Evolutionary conservation across 2,888 invertebrate genomes (phyloP).

Genomic region (Ophion ventricosus): DNA sequence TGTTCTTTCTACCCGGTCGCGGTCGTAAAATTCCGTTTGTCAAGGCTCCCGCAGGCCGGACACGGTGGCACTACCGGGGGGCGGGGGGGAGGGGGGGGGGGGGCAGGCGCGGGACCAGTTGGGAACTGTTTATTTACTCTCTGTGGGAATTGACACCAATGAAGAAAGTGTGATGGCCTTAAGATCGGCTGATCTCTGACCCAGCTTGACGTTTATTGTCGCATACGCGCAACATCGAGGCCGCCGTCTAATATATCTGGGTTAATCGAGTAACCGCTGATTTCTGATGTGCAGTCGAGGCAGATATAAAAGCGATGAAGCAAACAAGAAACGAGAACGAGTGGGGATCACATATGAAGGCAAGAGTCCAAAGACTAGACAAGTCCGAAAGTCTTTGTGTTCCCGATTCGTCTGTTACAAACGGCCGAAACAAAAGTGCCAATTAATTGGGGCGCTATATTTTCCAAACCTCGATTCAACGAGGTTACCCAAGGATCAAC

Average conservation of each 20-base stretch:
- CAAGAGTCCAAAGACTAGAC: not conserved
- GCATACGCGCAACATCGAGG: not conserved
- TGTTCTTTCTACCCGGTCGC: conserved; percentile 1
- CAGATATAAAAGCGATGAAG: not conserved
- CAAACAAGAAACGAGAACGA: not conserved
- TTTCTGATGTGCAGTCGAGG: not conserved
- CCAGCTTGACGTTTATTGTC: not conserved
- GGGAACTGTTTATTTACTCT: conserved; percentile 1
- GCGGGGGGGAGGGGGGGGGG: not conserved
- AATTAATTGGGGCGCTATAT: not conserved
- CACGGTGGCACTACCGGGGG: not conserved
- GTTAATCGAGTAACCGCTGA: conserved; percentile 40
- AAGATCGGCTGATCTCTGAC: conserved; percentile 28
- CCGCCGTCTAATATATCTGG: conserved; percentile 27
- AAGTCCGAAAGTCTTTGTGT: not conserved
- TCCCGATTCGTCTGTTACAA: no score
- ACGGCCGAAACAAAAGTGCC: not conserved
- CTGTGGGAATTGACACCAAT: conserved; percentile 29
- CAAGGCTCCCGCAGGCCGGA: not conserved
- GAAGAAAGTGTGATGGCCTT: conserved; percentile 16
- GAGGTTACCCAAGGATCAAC: no score
- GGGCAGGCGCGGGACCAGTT: no score
- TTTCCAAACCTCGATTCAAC: not conserved
- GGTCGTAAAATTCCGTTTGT: conserved; percentile 7
- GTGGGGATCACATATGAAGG: not conserved